These are phyloP conservation scores for Chelmon rostratus DNA, from an alignment of 2,797 vertebrate genomes.

Conservation along the genomic window DNA sequence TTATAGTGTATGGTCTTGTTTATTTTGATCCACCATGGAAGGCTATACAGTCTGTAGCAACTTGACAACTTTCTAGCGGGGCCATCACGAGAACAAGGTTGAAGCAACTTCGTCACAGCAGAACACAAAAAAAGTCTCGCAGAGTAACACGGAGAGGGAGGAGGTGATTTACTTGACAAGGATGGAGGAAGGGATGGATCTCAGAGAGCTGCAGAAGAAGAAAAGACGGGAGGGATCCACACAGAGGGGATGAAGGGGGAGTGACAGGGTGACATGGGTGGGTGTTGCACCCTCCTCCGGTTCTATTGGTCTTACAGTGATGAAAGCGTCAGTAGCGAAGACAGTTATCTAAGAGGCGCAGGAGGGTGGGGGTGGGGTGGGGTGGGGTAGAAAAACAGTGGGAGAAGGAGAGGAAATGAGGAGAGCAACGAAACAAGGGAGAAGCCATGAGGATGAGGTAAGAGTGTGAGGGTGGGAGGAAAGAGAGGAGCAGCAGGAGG, in stretches of 20 bases:
- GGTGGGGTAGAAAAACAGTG: conserved; percentile 55
- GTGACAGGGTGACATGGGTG: conserved; percentile 62
- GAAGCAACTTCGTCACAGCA: conserved; percentile 37
- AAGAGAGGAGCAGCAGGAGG: conserved; percentile 71
- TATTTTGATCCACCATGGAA: conserved; percentile 1
- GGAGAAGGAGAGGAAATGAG: conserved; percentile 31
- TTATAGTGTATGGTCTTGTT: neutral
- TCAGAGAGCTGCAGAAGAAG: conserved; percentile 36
- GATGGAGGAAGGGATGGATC: conserved; percentile 58
- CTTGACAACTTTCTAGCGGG: neutral
- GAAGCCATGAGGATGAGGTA: conserved; percentile 57
- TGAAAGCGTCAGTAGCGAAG: conserved; percentile 60
- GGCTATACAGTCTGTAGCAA: neutral
- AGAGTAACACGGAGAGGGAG: conserved; percentile 23
- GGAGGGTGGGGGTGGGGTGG: conserved; percentile 55
- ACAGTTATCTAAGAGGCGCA: conserved; percentile 65
- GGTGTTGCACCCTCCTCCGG: conserved; percentile 51
- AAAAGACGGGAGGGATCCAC: conserved; percentile 50
- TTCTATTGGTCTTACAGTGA: conserved; percentile 60
- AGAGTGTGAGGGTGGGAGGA: conserved; percentile 70
- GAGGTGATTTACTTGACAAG: conserved; percentile 51
- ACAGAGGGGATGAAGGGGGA: conserved; percentile 39
- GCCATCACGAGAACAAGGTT: neutral
- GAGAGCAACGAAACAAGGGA: conserved; percentile 1
- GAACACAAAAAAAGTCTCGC: conserved; percentile 8